Base-by-base conservation (phyloP, 2,888 invertebrate species). In the Steinernema scapterisci region DNA sequence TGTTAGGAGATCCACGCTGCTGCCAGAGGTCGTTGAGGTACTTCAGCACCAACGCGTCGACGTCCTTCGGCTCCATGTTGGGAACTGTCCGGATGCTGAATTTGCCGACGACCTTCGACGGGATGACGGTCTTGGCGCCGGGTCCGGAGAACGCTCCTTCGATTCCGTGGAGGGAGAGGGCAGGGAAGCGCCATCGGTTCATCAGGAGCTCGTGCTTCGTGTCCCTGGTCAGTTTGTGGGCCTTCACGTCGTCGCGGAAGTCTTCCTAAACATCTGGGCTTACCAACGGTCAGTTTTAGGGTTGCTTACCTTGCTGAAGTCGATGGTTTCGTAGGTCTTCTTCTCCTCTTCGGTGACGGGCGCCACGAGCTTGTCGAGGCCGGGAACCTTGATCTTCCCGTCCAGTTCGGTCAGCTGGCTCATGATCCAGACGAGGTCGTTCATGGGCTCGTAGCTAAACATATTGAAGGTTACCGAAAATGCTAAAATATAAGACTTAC, bases 21-120 rank as follows among this genome's bases (percentile, higher is more conserved):
- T 91, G 89, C 93, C 94, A 96, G 89, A 92, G 86, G 76, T 92
- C 91, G 77, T 93, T 91, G 72, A 97, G 85, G 88, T 94, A 92
- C 72, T 92, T 91, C 48, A 91, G 90, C 9, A 97, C 96, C n/a
- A 82, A 71, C 25, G 81, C 77, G 56, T 92, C 92, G n/a, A 96
- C 92, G 83, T 92, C 92, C 2, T 91, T 91, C 0, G 95, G 95
- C 73, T 92, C 91, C 91, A 96, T 95, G 88, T 97, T 91, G 0
- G 97, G 97, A n/a, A 99, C 97, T 82, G 95, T 92, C 73, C 99
- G 92, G 81, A 99, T 92, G 0, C 97, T 97, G 90, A 99, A 99
- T 89, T 99, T 99, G 25, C 97, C 97, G 84, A 92, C 92, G 0
- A 97, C 96, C 89, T 81, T 83, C 21, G 75, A 72, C n/a, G 81